These are phyloP conservation scores for Tylochromis polylepis DNA, from an alignment of 2,113 vertebrate genomes.

Conservation along the genomic window DNA sequence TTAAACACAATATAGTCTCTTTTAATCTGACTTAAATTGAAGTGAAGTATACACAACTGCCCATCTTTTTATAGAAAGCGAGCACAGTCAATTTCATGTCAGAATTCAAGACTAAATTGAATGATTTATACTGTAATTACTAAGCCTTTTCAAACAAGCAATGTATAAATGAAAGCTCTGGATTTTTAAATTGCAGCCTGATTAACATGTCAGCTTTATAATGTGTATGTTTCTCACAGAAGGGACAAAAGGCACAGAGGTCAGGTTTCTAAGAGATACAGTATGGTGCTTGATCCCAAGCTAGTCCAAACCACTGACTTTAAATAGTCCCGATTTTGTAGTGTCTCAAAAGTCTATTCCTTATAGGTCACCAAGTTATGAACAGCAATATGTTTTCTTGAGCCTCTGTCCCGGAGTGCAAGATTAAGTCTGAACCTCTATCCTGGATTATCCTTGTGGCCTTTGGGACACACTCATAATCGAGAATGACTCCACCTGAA, in stretches of 20 bases:
- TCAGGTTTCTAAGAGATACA: not conserved
- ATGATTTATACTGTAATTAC: not conserved
- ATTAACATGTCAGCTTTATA: not conserved
- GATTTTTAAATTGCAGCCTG: not conserved
- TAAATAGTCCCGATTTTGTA: not conserved
- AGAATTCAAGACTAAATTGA: not conserved
- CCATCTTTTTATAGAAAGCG: not conserved
- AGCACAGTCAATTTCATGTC: not conserved
- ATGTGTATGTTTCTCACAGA: not conserved
- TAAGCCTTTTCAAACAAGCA: not conserved
- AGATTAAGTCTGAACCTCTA: slow-evolving; percentile 53
- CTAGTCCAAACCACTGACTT: not conserved
- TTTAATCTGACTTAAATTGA: not conserved
- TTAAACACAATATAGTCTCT: not conserved
- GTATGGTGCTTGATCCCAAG: not conserved
- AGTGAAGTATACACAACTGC: not conserved
- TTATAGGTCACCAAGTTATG: slow-evolving; percentile 16
- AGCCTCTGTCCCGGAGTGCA: slow-evolving; percentile 33
- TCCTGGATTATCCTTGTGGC: slow-evolving; percentile 59
- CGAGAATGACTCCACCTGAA: slow-evolving; percentile 41
- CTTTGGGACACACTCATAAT: slow-evolving; percentile 39
- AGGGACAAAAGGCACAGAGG: not conserved
- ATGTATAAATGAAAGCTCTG: not conserved
- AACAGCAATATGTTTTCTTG: slow-evolving; percentile 38
- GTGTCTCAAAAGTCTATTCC: slow-evolving; percentile 2